Percentiles rank a stretch among this genome's conserved stretches.
These are phyloP conservation scores for Callimorpha dominula DNA, from an alignment of 2,888 invertebrate genomes.

Conservation along the genomic window DNA sequence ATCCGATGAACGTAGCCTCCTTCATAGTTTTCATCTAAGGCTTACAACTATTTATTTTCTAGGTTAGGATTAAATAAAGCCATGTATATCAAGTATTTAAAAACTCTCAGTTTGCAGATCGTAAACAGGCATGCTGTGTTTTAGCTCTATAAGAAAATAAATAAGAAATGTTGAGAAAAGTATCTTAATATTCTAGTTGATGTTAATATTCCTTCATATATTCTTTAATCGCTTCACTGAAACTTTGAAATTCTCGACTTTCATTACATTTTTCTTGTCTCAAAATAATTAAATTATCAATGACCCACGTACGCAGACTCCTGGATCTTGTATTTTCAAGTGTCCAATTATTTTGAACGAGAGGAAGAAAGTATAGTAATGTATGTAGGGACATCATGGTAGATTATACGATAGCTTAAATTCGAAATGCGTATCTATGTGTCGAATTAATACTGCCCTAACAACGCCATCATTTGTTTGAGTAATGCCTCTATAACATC, in stretches of 20 bases:
- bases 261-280: neutral
- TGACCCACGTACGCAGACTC: neutral
- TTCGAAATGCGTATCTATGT: no score
- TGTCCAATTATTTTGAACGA: neutral
- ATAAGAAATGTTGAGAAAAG: neutral
- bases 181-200: neutral
- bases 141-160: neutral
- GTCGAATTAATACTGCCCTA: no score
- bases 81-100: no score
- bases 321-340: neutral
- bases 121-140: no score
- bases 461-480: no score
- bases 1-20: neutral
- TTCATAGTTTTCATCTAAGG: neutral
- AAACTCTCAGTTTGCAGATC: no score
- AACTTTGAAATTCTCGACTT: neutral
- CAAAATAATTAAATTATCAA: neutral
- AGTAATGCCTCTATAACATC: no score
- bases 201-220: neutral
- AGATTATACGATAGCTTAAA: neutral
- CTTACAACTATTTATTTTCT: neutral
- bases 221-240: neutral
- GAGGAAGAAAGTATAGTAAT: neutral
- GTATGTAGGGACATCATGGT: neutral
- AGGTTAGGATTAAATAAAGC: neutral